These are phyloP conservation scores for Nineta flava DNA, from an alignment of 2,888 invertebrate species.

Conservation along the genomic window DNA sequence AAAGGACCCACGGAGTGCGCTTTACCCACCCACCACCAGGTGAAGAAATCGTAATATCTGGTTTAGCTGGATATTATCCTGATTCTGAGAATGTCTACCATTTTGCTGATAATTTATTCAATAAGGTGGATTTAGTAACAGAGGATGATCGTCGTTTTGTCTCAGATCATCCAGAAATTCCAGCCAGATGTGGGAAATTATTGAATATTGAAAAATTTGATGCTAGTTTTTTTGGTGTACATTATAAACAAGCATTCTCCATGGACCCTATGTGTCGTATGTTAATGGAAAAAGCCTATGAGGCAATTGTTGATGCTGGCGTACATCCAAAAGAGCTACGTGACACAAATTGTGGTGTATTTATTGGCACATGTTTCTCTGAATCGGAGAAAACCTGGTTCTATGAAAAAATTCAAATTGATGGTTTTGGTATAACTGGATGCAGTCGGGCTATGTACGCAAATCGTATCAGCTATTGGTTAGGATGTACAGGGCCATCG, in stretches of 20 bases:
- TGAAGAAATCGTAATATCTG: conserved; percentile 49
- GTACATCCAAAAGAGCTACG: conserved; percentile 51
- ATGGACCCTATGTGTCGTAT: conserved; percentile 41
- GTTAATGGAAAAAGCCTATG: conserved; percentile 40
- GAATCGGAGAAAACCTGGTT: conserved; percentile 63
- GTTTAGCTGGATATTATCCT: conserved; percentile 58
- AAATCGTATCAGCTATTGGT: conserved; percentile 75
- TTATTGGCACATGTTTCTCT: conserved; percentile 60
- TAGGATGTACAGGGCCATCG: conserved; percentile 80
- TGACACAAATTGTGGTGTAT: conserved; percentile 63
- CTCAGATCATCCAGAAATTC: conserved; percentile 39
- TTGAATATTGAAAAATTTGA: conserved; percentile 35
- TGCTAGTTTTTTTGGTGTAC: conserved; percentile 43
- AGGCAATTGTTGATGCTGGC: conserved; percentile 44
- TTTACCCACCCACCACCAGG: conserved; percentile 20
- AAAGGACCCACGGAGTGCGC: no score
- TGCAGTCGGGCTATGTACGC: conserved; percentile 27
- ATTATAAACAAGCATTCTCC: conserved; percentile 45
- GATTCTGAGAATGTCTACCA: conserved; percentile 58
- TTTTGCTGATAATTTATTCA: conserved; percentile 51
- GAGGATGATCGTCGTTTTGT: conserved; percentile 65
- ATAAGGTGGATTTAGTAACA: conserved; percentile 71
- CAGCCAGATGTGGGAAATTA: conserved; percentile 49
- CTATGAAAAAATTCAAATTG: conserved; percentile 46
- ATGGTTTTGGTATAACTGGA: conserved; percentile 20